Percentiles rank a stretch among this genome's conserved stretches.
These are phyloP conservation scores for Panthera tigris DNA, from an alignment of 2,113 vertebrate genomes.

Conservation along the genomic window DNA sequence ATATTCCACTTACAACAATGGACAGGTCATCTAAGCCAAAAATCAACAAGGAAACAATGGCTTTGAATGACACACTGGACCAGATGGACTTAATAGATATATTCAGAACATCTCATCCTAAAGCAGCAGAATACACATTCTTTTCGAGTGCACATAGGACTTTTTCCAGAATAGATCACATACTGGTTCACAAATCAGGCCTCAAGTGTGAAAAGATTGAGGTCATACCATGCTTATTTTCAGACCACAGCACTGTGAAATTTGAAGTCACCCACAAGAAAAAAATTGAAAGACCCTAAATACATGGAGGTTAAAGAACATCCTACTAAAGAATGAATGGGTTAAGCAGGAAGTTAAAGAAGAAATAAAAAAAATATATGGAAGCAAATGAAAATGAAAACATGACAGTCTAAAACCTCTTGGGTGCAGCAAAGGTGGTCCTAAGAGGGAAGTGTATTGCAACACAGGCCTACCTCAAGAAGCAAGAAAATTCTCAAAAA, in stretches of 20 bases:
- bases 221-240: not conserved
- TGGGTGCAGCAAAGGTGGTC: not conserved
- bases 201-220: not conserved
- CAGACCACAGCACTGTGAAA: not conserved
- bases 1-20: not conserved
- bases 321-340: not conserved
- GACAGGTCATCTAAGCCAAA: not conserved
- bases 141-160: not conserved
- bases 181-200: not conserved
- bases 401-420: not conserved
- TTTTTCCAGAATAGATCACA: not conserved
- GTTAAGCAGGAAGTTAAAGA: not conserved
- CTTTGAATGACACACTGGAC: not conserved
- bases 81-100: not conserved
- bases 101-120: not conserved
- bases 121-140: no score
- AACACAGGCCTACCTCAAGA: not conserved
- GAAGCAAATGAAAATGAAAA: not conserved
- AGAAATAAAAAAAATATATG: not conserved
- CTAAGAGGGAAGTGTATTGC: not conserved
- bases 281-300: not conserved
- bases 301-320: not conserved
- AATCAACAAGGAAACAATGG: not conserved
- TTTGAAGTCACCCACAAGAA: not conserved
- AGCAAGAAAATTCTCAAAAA: not conserved